A percentile compares a stretch with the other conserved stretches of the same genome.
phyloP scores from a whole-genome alignment of 2,113 vertebrate genomes.

The Microcebus lehilahytsara region DNA sequence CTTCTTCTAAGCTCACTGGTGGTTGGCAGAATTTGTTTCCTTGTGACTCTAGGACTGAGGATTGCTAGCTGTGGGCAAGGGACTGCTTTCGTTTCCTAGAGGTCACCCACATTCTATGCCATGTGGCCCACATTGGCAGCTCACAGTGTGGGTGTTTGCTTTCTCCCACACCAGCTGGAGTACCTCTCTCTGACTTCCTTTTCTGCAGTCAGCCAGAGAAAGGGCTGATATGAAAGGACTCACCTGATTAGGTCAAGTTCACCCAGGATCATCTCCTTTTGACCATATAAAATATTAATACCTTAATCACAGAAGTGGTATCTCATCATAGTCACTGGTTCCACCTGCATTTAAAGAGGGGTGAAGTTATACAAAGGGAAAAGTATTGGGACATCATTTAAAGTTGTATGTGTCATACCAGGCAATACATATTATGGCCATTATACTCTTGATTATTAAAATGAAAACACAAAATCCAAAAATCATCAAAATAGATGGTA shows the following conservation, averaged over 20 bases:
- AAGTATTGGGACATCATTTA: background rate
- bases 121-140: background rate
- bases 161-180: background rate
- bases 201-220: background rate
- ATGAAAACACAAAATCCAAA: background rate
- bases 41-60: background rate
- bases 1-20: background rate
- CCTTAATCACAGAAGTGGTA: background rate
- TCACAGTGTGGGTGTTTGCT: background rate
- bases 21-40: conserved; percentile 16
- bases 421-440: background rate
- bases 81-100: background rate
- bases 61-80: background rate
- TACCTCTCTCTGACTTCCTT: background rate
- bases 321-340: background rate
- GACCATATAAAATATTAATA: background rate
- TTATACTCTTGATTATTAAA: background rate
- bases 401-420: background rate
- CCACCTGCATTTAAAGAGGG: background rate
- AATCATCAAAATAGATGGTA: background rate
- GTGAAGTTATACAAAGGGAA: no score
- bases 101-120: background rate
- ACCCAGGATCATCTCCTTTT: background rate
- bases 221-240: background rate
- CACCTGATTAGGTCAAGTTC: background rate